These are phyloP conservation scores for Andrena marginata DNA, from an alignment of 2,888 invertebrate genomes.

Conservation along the genomic window DNA sequence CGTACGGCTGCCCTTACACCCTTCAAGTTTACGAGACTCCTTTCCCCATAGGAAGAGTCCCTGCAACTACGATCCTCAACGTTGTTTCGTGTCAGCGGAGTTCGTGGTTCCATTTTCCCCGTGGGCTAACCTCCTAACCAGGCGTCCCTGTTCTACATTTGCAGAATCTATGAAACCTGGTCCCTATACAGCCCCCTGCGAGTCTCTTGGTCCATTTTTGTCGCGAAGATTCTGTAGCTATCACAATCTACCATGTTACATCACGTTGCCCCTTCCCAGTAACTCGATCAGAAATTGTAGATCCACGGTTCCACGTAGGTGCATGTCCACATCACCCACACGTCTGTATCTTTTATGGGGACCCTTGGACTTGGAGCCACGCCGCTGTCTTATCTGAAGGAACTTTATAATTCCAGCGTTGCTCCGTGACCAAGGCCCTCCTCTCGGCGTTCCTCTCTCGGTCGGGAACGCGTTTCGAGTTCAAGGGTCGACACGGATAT, in stretches of 20 bases:
- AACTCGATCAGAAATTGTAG: neutral
- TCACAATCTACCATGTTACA: neutral
- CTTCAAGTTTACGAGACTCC: constrained; percentile 17
- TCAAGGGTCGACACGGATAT: constrained; percentile 65
- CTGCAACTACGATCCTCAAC: neutral
- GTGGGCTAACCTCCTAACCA: constrained; percentile 7
- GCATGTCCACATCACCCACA: neutral
- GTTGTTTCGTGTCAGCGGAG: constrained; percentile 7
- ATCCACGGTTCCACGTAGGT: no score
- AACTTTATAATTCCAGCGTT: constrained; percentile 24
- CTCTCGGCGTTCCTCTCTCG: constrained; percentile 17
- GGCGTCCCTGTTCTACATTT: neutral
- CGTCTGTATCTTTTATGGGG: neutral
- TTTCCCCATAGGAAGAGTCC: constrained; percentile 12
- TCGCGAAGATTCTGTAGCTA: neutral
- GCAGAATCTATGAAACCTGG: neutral
- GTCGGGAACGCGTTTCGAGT: constrained; percentile 47
- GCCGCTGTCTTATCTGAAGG: constrained; percentile 53
- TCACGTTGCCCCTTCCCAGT: neutral
- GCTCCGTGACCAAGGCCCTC: constrained; percentile 8
- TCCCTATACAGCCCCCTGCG: neutral
- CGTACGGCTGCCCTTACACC: constrained; percentile 11
- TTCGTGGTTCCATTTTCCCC: constrained; percentile 1
- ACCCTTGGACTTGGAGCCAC: neutral
- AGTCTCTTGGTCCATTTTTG: neutral